Evolutionary conservation across 2,113 vertebrate genomes (phyloP).

Genomic region (Zootoca vivipara): DNA sequence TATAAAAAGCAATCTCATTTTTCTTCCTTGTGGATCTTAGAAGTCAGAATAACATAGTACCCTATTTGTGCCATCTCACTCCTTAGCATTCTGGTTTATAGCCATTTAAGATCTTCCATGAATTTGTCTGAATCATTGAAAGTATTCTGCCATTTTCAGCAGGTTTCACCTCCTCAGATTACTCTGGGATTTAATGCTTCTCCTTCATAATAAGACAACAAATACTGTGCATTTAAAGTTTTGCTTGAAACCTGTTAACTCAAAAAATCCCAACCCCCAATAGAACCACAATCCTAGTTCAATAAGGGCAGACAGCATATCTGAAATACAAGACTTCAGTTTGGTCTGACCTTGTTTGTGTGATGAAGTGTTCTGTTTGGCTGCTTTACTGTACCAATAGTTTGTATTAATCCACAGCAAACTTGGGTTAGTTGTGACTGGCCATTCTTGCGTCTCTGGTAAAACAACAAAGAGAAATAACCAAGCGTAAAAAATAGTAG

Average conservation of each 20-base stretch:
- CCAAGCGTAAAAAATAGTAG: background rate
- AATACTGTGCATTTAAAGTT: background rate
- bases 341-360: slow-evolving; percentile 70
- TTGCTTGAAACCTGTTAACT: background rate
- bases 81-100: background rate
- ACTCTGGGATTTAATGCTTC: background rate
- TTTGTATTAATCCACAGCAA: slow-evolving; percentile 54
- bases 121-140: background rate
- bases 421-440: slow-evolving; percentile 23
- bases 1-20: background rate
- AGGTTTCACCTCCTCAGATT: background rate
- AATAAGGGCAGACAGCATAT: background rate
- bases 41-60: background rate
- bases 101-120: background rate
- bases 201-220: background rate
- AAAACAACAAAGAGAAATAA: slow-evolving; percentile 38
- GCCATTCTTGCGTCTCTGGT: slow-evolving; percentile 55
- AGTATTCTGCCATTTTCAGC: background rate
- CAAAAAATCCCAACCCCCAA: background rate
- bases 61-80: background rate
- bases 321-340: background rate
- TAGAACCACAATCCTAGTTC: background rate
- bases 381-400: slow-evolving; percentile 44
- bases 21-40: background rate
- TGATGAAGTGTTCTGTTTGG: slow-evolving; percentile 59